These are phyloP conservation scores for Hirtodrosophila confusa DNA, from an alignment of 2,888 invertebrate genomes.

Conservation along the genomic window DNA sequence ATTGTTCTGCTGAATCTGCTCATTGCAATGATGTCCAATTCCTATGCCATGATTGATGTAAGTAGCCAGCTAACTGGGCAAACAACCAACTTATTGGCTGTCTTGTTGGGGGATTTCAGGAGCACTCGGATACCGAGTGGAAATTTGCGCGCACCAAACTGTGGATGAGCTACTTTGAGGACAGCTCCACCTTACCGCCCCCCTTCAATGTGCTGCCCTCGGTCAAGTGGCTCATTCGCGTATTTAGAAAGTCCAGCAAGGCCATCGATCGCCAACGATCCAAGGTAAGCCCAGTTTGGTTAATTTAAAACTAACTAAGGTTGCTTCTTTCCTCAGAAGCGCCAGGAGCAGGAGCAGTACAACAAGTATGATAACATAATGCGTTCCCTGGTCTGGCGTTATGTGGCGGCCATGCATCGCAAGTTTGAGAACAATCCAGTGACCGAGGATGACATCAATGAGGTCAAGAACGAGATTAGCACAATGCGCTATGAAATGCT, in stretches of 20 bases:
- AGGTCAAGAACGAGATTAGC: constrained; percentile 96
- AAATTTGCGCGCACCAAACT: constrained; percentile 97
- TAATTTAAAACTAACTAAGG: neutral
- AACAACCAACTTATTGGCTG: constrained; percentile 3
- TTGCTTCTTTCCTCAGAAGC: constrained; percentile 67
- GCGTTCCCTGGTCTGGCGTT: constrained; percentile 95
- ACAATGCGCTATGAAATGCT: constrained; percentile 95
- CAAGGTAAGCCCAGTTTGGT: constrained; percentile 62
- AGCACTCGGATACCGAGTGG: constrained; percentile 98
- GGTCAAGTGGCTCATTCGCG: constrained; percentile 90
- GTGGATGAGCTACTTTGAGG: constrained; percentile 98
- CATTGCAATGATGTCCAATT: constrained; percentile 99
- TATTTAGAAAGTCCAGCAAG: constrained; percentile 86
- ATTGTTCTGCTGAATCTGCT: constrained; percentile 96
- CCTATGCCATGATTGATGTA: constrained; percentile 96
- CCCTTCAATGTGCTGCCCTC: constrained; percentile 97
- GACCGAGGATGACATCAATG: constrained; percentile 97
- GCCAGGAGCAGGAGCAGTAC: constrained; percentile 88
- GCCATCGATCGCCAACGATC: constrained; percentile 82
- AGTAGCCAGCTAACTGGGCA: constrained; percentile 81
- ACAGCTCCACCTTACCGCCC: constrained; percentile 94
- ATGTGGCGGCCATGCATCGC: constrained; percentile 94
- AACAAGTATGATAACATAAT: constrained; percentile 92
- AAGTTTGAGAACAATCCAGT: constrained; percentile 93
- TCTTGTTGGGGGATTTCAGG: constrained; percentile 85